Conservation (phyloP, 2,797 vertebrate genomes). For the Pseudopleuronectes americanus region DNA sequence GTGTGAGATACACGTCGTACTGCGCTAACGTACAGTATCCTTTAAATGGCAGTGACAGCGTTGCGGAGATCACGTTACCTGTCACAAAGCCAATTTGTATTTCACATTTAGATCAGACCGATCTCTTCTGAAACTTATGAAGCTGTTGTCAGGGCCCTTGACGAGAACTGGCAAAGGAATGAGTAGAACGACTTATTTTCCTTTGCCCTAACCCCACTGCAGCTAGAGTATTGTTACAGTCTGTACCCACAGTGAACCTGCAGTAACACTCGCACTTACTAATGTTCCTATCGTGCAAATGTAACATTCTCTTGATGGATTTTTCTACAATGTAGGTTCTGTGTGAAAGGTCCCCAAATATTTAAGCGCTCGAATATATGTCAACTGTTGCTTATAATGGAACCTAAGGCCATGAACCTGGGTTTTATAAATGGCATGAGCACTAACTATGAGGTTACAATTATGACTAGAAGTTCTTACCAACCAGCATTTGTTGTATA, state of each 20-base stretch:
- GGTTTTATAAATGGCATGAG: slow-evolving; percentile 2
- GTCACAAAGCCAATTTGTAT: slow-evolving; percentile 51
- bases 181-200: slow-evolving; percentile 17
- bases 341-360: neutral
- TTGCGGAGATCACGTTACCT: slow-evolving; percentile 34
- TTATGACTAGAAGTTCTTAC: slow-evolving; percentile 10
- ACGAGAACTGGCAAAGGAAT: slow-evolving; percentile 18
- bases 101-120: slow-evolving; percentile 46
- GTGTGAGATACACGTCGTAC: slow-evolving; percentile 57
- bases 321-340: neutral
- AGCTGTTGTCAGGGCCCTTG: slow-evolving; percentile 13
- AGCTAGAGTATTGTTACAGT: slow-evolving; percentile 10
- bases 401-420: neutral
- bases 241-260: slow-evolving; percentile 4
- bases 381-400: neutral
- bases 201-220: slow-evolving; percentile 6
- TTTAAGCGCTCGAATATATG: neutral
- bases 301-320: neutral
- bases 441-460: too few species aligned
- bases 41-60: slow-evolving; percentile 64
- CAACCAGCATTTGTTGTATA: slow-evolving; percentile 4
- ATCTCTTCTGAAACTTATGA: slow-evolving; percentile 25
- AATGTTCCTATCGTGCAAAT: slow-evolving; percentile 5
- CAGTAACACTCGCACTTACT: slow-evolving; percentile 1
- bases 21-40: slow-evolving; percentile 35